Conservation (phyloP, 37 sponge, comb jelly and placozoan genomes). For the Cliona cf. orientalis region DNA sequence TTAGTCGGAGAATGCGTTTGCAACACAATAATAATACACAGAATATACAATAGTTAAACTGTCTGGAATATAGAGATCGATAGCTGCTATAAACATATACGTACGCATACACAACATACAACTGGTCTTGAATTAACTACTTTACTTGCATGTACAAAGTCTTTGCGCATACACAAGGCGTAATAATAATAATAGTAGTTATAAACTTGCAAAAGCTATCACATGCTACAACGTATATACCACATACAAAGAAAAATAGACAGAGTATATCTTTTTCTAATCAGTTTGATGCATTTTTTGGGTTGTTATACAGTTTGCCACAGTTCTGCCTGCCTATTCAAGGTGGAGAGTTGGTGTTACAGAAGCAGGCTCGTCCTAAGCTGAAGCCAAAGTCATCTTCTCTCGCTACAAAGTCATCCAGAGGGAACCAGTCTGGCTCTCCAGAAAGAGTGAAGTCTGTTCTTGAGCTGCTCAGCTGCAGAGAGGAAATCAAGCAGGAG, state of each 20-base stretch:
- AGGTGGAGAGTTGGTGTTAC: too few relatives aligned
- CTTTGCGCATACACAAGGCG: too few relatives aligned
- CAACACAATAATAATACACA: background rate
- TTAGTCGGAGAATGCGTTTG: background rate
- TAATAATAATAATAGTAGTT: too few relatives aligned
- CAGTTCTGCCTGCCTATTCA: background rate
- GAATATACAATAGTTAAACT: background rate
- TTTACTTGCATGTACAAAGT: too few relatives aligned
- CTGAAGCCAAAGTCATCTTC: constrained; percentile 51
- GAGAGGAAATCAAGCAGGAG: background rate
- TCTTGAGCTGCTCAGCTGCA: constrained; percentile 36
- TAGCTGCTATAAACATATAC: background rate
- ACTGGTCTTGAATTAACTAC: too few relatives aligned
- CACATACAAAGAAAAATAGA: too few relatives aligned
- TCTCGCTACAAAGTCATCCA: constrained; percentile 2
- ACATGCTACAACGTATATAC: too few relatives aligned
- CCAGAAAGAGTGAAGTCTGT: constrained; percentile 42
- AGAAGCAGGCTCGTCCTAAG: constrained; percentile 67
- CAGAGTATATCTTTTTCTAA: too few relatives aligned
- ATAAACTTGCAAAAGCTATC: too few relatives aligned
- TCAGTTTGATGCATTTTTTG: too few relatives aligned
- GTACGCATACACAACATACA: background rate
- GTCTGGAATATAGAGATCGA: background rate
- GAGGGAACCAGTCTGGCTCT: constrained; percentile 60
- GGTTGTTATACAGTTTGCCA: background rate